Evolutionary conservation across 1,140 invertebrate genomes (phyloP), one percentile per base, ranked within the genome.

Genomic region (Diorhabda elongata): DNA sequence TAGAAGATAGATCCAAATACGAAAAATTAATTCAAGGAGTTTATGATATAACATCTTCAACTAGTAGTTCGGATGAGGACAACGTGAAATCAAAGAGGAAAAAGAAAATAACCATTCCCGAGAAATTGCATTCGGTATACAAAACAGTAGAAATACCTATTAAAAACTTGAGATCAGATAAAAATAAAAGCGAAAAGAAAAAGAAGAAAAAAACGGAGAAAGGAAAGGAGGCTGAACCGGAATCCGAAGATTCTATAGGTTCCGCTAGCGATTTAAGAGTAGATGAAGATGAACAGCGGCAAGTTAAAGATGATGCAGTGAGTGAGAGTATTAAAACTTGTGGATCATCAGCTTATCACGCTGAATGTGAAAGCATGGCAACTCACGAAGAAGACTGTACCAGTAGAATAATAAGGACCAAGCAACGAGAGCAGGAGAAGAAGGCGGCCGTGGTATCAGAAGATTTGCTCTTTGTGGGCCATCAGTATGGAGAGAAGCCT

Each of bases 401-500:
- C 3, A 83, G 82, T 72, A 74, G 83, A 9, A 81, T 83, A 8
- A 78, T 84, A 26, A 71, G 74, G 41, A 59, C 58, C 1, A 73
- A 72, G 74, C 61, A 80, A 78, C 62, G 80, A 78, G 70, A 82
- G 74, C 76, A 81, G 78, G 75, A 72, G 70, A 41, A 78, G 67
- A 56, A 75, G 57, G 66, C 61, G 9, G 68, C 61, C 7, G 72
- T 75, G 52, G 73, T 75, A 63, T 74, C 76, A 6, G 82, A 82
- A 69, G 86, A 87, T 76, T 75, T 85, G 58, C 66, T 85, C 57
- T 85, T 92, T 61, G 87, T 92, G 2, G 91, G 90, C 0, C 91
- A 94, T 81, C 88, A 90, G 67, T 92, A 93, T 73, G 92, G 92
- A 2, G 91, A 92, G 69, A 87, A 88, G 71, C 92, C 92, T 2